Percentiles rank a stretch among this genome's conserved stretches.
phyloP scores from a whole-genome alignment of 1,140 invertebrate genomes.

The Diploscapter pachys region DNA sequence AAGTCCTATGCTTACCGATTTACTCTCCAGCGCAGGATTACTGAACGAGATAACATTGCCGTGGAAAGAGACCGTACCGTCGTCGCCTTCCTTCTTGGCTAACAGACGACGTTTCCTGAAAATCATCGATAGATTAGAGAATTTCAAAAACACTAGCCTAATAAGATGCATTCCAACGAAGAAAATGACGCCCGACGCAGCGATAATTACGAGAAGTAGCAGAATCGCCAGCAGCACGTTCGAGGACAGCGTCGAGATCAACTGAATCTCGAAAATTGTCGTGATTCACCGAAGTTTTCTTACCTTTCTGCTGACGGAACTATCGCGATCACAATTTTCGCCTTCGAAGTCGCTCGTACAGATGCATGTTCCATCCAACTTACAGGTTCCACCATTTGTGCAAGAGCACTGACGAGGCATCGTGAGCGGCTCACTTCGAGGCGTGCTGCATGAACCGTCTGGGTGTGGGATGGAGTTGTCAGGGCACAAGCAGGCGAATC shows the following conservation, averaged over 20 bases:
- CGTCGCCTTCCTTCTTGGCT: conserved; percentile 54
- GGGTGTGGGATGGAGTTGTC: conserved; percentile 48
- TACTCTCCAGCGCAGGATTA: conserved; percentile 54
- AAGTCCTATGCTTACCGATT: conserved; percentile 28
- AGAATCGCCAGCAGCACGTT: conserved; percentile 47
- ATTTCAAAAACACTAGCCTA: not conserved
- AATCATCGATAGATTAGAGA: not conserved
- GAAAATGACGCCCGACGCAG: conserved; percentile 45
- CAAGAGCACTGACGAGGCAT: conserved; percentile 54
- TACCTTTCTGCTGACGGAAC: conserved; percentile 42
- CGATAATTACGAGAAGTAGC: conserved; percentile 48
- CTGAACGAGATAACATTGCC: conserved; percentile 59
- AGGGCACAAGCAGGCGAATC: conserved; percentile 55
- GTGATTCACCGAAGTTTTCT: not conserved
- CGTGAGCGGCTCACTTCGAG: conserved; percentile 42
- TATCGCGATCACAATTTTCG: conserved; percentile 48
- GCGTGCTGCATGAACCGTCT: conserved; percentile 50
- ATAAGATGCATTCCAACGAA: conserved; percentile 45
- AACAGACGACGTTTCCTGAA: conserved; percentile 33
- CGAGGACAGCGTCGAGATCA: conserved; percentile 46
- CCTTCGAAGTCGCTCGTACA: conserved; percentile 54
- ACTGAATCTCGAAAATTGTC: conserved; percentile 12
- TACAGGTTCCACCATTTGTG: conserved; percentile 54
- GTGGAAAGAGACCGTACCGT: conserved; percentile 52
- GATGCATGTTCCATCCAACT: conserved; percentile 46